Conservation (phyloP, 2,797 vertebrate genomes). For the Bucorvus abyssinicus region DNA sequence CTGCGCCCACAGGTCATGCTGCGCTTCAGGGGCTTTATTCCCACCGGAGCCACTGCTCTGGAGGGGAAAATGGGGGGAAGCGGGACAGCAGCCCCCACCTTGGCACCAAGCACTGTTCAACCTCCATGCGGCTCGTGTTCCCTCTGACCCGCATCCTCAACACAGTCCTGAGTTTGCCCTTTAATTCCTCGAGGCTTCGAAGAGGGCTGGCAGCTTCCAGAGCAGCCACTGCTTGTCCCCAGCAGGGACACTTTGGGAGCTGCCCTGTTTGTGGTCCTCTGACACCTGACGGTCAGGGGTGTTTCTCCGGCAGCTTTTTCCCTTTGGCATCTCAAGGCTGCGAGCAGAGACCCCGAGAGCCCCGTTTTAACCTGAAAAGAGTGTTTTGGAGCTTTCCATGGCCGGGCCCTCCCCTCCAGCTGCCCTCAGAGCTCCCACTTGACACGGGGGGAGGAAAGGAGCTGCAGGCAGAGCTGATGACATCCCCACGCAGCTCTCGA, state of each 20-base stretch:
- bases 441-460: neutral
- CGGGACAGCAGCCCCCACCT: neutral
- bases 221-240: too few relatives aligned
- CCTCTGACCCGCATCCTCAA: neutral
- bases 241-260: neutral
- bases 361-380: neutral
- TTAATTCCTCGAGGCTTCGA: fast-evolving
- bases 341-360: fast-evolving
- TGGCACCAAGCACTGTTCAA: neutral
- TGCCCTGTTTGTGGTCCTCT: fast-evolving
- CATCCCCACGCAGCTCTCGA: fast-evolving
- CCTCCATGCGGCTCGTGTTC: neutral
- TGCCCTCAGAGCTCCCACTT: fast-evolving
- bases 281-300: fast-evolving
- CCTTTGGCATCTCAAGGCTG: neutral
- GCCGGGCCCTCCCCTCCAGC: neutral
- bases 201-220: neutral
- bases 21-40: neutral
- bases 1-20: fast-evolving
- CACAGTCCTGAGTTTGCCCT: neutral
- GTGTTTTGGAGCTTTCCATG: too few relatives aligned
- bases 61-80: neutral
- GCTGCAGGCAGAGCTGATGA: neutral
- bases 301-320: neutral
- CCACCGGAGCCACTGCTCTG: neutral